These are phyloP conservation scores for Bos javanicus DNA, from an alignment of 2,113 vertebrate genomes.

Conservation along the genomic window DNA sequence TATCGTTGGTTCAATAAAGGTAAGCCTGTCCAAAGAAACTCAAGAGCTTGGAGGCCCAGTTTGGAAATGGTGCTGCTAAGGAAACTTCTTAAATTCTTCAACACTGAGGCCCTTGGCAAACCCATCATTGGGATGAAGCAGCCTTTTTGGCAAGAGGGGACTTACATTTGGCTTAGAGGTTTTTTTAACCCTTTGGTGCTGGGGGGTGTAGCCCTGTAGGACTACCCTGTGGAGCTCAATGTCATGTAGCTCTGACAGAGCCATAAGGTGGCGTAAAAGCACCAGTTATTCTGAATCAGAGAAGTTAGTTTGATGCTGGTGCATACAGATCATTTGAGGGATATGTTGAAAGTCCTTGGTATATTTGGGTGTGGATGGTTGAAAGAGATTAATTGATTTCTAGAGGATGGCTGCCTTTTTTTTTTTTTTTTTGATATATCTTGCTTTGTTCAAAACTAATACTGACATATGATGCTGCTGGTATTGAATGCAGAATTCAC, in stretches of 20 bases:
- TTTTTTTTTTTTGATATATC: constrained; percentile 1
- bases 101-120: neutral
- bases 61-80: neutral
- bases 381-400: neutral
- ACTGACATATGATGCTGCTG: neutral
- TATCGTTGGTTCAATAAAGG: constrained; percentile 99
- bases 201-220: no score
- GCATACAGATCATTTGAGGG: neutral
- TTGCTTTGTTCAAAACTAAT: neutral
- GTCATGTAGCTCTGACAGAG: neutral
- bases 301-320: neutral
- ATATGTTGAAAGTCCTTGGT: neutral
- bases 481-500: neutral
- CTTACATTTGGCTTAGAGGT: neutral
- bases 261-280: neutral
- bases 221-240: neutral
- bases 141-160: neutral
- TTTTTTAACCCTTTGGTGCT: neutral
- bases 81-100: neutral
- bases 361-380: neutral
- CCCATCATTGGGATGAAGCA: neutral
- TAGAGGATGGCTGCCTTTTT: neutral
- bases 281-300: neutral
- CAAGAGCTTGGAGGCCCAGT: neutral
- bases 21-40: constrained; percentile 67